A percentile compares a stretch with the other conserved stretches of the same genome.
Conservation (phyloP, 2,797 vertebrate genomes). For the Apodemus agrarius region DNA sequence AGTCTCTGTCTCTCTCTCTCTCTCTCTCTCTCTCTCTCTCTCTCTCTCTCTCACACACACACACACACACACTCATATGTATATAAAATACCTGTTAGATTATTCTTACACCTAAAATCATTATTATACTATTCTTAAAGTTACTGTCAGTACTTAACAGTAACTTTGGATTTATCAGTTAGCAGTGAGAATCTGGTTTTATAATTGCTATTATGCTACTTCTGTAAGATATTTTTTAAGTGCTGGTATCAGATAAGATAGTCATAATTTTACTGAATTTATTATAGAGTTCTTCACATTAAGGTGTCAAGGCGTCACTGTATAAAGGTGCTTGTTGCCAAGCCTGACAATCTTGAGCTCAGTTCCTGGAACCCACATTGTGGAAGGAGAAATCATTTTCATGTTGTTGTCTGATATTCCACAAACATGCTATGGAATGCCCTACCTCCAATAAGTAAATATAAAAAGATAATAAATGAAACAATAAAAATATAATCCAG, state of each 20-base stretch:
- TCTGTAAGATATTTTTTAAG: neutral
- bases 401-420: neutral
- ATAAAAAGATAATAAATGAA: neutral
- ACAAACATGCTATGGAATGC: neutral
- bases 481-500: neutral
- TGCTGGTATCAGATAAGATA: neutral
- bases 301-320: neutral
- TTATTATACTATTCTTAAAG: neutral
- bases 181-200: neutral
- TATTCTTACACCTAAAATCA: neutral
- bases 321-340: neutral
- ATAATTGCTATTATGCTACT: neutral
- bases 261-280: neutral
- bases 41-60: no score
- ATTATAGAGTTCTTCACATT: neutral
- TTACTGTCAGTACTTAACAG: neutral
- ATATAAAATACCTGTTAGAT: neutral
- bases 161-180: neutral
- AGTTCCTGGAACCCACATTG: neutral
- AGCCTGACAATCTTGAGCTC: neutral
- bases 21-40: no score
- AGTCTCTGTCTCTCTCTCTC: no score
- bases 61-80: neutral
- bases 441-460: neutral
- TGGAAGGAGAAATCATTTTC: neutral